Evolutionary conservation across 2,888 invertebrate species (phyloP).

Genomic region (Protonemura montana): DNA sequence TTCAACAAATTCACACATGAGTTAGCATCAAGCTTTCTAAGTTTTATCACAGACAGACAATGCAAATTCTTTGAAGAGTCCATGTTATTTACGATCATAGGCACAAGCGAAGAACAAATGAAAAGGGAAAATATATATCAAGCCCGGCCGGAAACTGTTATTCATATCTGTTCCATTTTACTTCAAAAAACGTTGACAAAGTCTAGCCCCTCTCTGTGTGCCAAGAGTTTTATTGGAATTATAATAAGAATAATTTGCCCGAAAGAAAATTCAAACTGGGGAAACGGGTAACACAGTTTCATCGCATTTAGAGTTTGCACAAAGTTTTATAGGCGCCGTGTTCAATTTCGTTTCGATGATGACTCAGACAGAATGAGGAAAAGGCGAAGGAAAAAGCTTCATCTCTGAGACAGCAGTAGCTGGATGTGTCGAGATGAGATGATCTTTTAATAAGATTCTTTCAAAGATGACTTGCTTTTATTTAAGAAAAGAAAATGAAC

Average conservation of each 20-base stretch:
- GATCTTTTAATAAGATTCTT: no score
- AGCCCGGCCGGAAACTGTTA: not conserved
- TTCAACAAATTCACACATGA: not conserved
- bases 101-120: not conserved
- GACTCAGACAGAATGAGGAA: no score
- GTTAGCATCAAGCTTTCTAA: not conserved
- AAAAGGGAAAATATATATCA: not conserved
- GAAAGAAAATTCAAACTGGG: not conserved
- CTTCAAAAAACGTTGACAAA: not conserved
- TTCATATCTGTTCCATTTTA: not conserved
- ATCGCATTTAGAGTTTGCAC: not conserved
- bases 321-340: not conserved
- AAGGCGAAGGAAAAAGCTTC: no score
- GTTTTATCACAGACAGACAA: not conserved
- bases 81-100: not conserved
- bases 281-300: not conserved
- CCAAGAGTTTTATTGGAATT: slow-evolving; percentile 12
- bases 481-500: no score
- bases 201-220: not conserved
- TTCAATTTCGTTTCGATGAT: not conserved
- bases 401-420: no score
- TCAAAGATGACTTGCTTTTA: no score
- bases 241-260: not conserved
- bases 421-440: no score
- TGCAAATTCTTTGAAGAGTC: not conserved